phyloP scores from a whole-genome alignment of 2,113 vertebrate genomes.

The Thamnaconus septentrionalis region DNA sequence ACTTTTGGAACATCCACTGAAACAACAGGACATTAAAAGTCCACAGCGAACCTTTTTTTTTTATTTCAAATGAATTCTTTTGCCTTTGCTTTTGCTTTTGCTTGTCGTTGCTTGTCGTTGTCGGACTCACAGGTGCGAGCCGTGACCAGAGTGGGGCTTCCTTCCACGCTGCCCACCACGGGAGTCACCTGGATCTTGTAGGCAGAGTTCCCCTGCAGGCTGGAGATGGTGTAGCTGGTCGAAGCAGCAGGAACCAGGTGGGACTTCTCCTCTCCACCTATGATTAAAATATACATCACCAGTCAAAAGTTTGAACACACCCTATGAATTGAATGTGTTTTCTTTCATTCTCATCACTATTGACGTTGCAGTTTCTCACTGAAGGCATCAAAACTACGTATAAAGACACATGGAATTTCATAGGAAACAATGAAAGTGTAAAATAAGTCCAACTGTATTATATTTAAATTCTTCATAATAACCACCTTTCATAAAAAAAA shows the following conservation, averaged over 20 bases:
- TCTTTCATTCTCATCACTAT: too few relatives aligned
- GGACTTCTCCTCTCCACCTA: conserved; percentile 79
- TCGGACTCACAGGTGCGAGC: conserved; percentile 82
- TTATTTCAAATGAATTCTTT: neutral
- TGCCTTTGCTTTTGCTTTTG: too few relatives aligned
- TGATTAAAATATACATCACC: neutral
- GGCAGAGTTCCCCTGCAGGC: conserved; percentile 76
- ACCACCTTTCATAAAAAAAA: too few relatives aligned
- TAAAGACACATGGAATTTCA: too few relatives aligned
- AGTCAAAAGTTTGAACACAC: too few relatives aligned
- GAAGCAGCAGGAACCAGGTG: conserved; percentile 64
- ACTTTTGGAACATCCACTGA: conserved; percentile 84
- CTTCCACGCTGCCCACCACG: conserved; percentile 66
- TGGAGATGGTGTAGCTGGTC: conserved; percentile 69
- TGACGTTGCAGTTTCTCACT: too few relatives aligned
- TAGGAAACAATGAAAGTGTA: too few relatives aligned
- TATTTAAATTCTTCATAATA: neutral
- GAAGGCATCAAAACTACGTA: too few relatives aligned
- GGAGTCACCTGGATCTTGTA: conserved; percentile 82
- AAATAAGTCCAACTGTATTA: conserved; percentile 1
- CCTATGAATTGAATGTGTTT: too few relatives aligned
- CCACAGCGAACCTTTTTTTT: neutral
- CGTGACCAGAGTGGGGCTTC: conserved; percentile 74
- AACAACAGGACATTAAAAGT: neutral
- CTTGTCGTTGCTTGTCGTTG: too few relatives aligned